Evolutionary conservation across 2,797 vertebrate species (phyloP), one percentile per base, ranked within the genome.

Genomic region (Chelon labrosus): DNA sequence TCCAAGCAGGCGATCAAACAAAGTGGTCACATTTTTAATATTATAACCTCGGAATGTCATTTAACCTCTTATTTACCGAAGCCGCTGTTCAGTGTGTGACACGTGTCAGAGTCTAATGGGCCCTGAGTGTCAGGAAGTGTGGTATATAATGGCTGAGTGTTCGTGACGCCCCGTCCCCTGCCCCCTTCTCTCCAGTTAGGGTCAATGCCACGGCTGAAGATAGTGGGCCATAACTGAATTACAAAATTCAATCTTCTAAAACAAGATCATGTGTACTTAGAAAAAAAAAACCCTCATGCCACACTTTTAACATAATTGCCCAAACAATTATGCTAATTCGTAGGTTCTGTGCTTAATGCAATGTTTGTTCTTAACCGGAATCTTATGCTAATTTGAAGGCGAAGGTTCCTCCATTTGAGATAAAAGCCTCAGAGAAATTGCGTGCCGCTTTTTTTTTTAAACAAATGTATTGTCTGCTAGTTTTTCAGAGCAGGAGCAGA

Each of bases 261-360:
- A 93, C 81, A 80, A 85, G 88, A 90, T 91, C 76, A 83, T 54
- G 77, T 85, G 82, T 73, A 68, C 77, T 80, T 82, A 47, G 49
- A 68, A 87, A 67, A 87, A 88, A 88, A 84, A 88, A 88, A 84
- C 22, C 81, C 84, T 69, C 79, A 54, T 49, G 58, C 81, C 54
- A 86, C 91, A 92, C 87, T 93, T 93, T 93, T 84, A 86, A 76
- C 10, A 53, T 90, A 93, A 94, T 93, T 93, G 90, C 85, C 65
- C 42, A 56, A 82, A 75, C 72, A 92, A 80, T 92, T 91, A 91
- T 91, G 83, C 79, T 91, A 87, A 93, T 89, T 81, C 70, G 72
- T 55, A 70, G 80, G 65, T 74, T 85, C 77, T 84, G 63, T 68
- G 51, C 69, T 84, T 82, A 80, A 81, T 82, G 72, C 79, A 78